Evolutionary conservation across 2,888 invertebrate species (phyloP).

Genomic region (Neelides folsomi): DNA sequence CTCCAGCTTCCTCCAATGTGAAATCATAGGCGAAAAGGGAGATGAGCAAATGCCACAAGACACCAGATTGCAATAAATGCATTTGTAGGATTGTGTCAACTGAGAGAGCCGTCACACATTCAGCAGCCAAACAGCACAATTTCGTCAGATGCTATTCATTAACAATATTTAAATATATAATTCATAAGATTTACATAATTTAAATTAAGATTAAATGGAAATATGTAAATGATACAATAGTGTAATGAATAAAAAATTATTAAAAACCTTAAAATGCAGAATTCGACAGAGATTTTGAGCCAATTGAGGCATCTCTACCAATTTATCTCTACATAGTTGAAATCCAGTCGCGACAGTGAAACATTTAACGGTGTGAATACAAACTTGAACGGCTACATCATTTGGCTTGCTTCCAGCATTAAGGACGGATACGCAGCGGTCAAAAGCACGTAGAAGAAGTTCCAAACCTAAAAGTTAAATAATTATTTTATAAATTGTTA

Average conservation of each 20-base stretch:
- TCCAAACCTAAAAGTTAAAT: conserved; percentile 33
- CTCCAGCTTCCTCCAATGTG: conserved; percentile 91
- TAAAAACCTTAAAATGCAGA: conserved; percentile 67
- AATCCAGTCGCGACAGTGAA: conserved; percentile 93
- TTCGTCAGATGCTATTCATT: conserved; percentile 58
- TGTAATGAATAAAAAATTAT: conserved; percentile 1
- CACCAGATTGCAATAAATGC: conserved; percentile 69
- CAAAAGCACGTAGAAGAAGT: conserved; percentile 69
- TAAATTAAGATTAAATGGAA: no score
- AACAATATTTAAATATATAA: no score
- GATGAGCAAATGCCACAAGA: conserved; percentile 77
- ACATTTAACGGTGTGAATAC: conserved; percentile 77
- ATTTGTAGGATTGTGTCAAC: conserved; percentile 75
- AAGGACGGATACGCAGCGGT: conserved; percentile 84
- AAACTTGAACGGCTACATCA: conserved; percentile 78
- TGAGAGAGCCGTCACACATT: conserved; percentile 75
- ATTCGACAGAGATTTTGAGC: conserved; percentile 74
- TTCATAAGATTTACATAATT: no score
- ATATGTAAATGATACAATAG: not conserved
- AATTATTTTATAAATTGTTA: not conserved
- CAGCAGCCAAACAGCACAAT: conserved; percentile 73
- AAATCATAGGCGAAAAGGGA: conserved; percentile 91
- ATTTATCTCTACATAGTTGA: conserved; percentile 71
- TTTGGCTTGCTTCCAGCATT: conserved; percentile 59
- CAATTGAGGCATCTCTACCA: conserved; percentile 75